These are phyloP conservation scores for Sebastes hubbsi DNA, from an alignment of 2,797 vertebrate genomes.

Conservation along the genomic window DNA sequence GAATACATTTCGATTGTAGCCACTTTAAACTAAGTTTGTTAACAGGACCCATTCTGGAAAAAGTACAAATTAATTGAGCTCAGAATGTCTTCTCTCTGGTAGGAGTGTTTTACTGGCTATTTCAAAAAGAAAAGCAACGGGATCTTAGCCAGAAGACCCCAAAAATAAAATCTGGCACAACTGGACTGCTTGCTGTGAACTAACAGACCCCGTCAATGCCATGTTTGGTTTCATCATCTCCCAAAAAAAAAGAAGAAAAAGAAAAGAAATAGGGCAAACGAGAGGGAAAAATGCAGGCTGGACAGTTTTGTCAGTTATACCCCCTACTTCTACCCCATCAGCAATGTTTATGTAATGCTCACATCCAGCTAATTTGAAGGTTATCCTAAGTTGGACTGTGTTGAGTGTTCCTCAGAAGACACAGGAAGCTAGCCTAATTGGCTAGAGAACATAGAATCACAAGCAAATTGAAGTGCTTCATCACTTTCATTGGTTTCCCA, in stretches of 20 bases:
- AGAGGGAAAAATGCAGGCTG: neutral
- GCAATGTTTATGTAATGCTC: constrained; percentile 55
- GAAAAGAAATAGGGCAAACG: neutral
- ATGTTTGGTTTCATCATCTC: constrained; percentile 20
- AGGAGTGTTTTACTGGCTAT: neutral
- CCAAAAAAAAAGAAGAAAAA: neutral
- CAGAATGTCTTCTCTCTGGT: neutral
- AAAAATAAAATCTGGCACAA: constrained; percentile 18
- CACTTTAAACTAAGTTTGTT: neutral
- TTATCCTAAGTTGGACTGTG: constrained; percentile 43
- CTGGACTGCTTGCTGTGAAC: neutral
- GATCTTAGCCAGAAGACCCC: neutral
- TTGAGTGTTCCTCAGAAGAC: constrained; percentile 46
- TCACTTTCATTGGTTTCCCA: constrained; percentile 50
- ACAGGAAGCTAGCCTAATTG: constrained; percentile 70
- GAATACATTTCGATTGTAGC: too few relatives aligned
- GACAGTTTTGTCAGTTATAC: constrained; percentile 13
- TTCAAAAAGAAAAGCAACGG: neutral
- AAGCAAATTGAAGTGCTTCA: constrained; percentile 64
- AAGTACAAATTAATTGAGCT: neutral
- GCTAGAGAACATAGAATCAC: constrained; percentile 61
- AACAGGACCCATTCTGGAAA: neutral
- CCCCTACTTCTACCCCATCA: constrained; percentile 22
- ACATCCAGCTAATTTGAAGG: constrained; percentile 45
- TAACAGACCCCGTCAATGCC: constrained; percentile 22